Base-by-base conservation (phyloP, 1,140 invertebrate genomes). In the Brachionus asplanchnoidis region DNA sequence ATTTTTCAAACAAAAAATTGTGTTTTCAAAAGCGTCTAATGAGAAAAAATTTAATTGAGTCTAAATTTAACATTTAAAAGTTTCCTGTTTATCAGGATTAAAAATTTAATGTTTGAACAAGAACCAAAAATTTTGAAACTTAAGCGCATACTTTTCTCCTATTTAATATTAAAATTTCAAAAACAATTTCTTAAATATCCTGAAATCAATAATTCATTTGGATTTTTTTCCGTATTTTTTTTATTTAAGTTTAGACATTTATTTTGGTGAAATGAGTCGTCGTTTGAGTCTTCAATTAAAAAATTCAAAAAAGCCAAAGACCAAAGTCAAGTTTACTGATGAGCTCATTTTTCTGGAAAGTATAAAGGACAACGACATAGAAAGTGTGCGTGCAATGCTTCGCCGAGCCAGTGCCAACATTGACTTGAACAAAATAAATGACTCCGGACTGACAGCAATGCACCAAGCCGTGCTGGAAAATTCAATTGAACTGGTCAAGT, bases 401-500 rank as follows among this genome's bases (percentile, higher is more conserved):
- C 66, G 88, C 14, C 84, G 89, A 65, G 88, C 89, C n/a, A 88
- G 87, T 85, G 73, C 89, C 7, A 86, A 88, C 46, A 86, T 90
- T 53, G 88, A 89, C 84, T 87, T 89, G 53, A 89, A 88, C 82
- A 88, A 86, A 44, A 87, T 89, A 60, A 88, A 88, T 44, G 86
- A 87, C 77, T 87, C 87, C 84, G 88, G 89, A 89, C n/a, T 84
- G 42, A 84, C 82, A 65, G 82, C 82, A 12, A 32, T 84, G 26
- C 82, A 84, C 28, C 68, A 70, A 36, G 82, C 82, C 17, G 60
- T 97, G 88, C 99, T 99, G 86, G 97, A 99, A 90, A 96, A 99
- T 89, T 98, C 97, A 89, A 95, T 98, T 89, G 94, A 96, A 80
- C 98, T 99, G 95, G 93, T 98, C 92, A 93, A 94, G 85, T 90